Conservation (phyloP, 2,888 invertebrate species). For the Dusona sp. region DNA sequence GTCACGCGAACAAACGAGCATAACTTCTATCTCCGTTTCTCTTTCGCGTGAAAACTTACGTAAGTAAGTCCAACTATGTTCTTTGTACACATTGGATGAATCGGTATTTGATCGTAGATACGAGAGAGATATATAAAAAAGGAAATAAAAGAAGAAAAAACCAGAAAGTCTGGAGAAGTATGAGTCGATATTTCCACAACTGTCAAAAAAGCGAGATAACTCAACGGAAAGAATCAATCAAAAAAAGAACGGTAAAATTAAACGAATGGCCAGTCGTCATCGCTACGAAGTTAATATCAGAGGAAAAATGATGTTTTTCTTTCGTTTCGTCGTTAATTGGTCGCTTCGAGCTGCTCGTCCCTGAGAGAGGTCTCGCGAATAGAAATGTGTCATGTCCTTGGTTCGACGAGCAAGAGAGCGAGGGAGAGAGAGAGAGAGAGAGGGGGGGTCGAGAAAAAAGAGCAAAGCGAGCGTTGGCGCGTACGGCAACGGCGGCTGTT, state of each 20-base stretch:
- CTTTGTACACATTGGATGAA: neutral
- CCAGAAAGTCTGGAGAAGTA: neutral
- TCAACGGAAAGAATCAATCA: neutral
- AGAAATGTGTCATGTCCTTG: conserved; percentile 82
- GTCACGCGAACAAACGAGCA: conserved; percentile 38
- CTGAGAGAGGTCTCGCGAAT: conserved; percentile 62
- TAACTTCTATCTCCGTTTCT: conserved; percentile 5
- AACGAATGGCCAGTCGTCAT: conserved; percentile 10
- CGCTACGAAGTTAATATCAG: neutral
- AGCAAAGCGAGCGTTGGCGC: conserved; percentile 50
- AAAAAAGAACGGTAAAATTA: neutral
- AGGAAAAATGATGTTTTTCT: conserved; percentile 25
- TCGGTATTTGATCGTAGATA: neutral
- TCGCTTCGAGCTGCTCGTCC: conserved; percentile 32
- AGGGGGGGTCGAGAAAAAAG: conserved; percentile 32
- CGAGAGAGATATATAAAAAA: neutral
- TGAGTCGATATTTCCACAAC: neutral
- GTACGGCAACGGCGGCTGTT: conserved; percentile 69
- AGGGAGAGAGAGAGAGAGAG: conserved; percentile 26
- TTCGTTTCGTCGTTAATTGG: conserved; percentile 26
- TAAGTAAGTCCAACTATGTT: conserved; percentile 73
- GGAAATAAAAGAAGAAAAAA: too few species aligned
- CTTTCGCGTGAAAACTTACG: conserved; percentile 68
- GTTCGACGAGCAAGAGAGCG: conserved; percentile 73
- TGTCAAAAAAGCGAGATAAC: neutral